Base-by-base conservation (phyloP, 1,140 invertebrate genomes). In the Drosophila burlai region DNA sequence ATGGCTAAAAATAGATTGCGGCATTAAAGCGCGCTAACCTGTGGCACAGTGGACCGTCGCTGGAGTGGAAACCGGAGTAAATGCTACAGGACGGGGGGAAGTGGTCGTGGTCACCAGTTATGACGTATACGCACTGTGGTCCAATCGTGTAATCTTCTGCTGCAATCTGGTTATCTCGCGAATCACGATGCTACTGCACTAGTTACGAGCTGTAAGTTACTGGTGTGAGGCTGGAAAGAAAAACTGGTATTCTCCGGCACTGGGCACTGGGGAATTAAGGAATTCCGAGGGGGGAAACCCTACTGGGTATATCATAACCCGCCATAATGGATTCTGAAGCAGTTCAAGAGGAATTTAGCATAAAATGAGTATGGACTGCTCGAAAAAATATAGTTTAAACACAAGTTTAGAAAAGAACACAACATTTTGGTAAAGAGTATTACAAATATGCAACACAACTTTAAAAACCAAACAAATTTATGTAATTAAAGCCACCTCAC, bases 1-100 rank as follows among this genome's bases (percentile, higher is more conserved):
- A 90, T 72, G 85, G 74, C 85, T 89, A 89, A 82, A 89, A 90
- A 89, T 89, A 89, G 85, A 66, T 40, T 60, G 60, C 54, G 64
- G 40, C 54, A 76, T 75, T 81, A 71, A 87, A 78, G 73, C 80
- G 62, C 67, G 63, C 67, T 11, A 68, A 71, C 67, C 84, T 73
- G 47, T 57, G 61, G 43, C 47, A 47, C 50, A 72, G 42, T 61
- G 38, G 69, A 61, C 46, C 73, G 54, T 36, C 63, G 64, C 16
- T 66, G 38, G 38, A 59, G 24, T 38, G 38, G 38, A 43, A 42
- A 10, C n/a, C 40, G 18, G 26, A 26, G 50, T 24, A 8, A 43
- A 11, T 16, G 38, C 29, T 2, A 8, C 10, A 16, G 15, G 15
- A 29, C 4, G 26, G 29, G 15, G 21, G 6, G 43, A 40, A 11